Evolutionary conservation across 2,113 vertebrate species (phyloP).

Genomic region (Guaruba guarouba): DNA sequence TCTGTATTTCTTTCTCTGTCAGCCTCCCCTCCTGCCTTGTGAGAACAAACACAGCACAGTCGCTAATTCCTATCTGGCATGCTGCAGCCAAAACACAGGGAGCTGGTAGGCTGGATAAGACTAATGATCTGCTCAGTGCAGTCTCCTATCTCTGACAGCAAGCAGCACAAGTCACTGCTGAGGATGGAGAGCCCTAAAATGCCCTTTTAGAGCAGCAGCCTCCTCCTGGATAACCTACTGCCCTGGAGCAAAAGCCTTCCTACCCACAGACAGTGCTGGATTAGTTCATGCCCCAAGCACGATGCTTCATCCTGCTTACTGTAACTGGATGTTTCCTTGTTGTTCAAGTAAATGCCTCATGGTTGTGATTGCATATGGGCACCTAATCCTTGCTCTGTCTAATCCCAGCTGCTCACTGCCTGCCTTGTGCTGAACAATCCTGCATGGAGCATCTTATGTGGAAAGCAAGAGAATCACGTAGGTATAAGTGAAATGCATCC

Average conservation of each 20-base stretch:
- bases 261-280: neutral
- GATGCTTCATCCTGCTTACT: neutral
- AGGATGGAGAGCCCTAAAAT: neutral
- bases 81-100: conserved; percentile 30
- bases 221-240: neutral
- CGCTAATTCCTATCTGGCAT: neutral
- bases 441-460: fast-evolving
- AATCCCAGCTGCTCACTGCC: neutral
- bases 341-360: neutral
- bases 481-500: neutral
- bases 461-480: neutral
- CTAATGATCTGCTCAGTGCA: neutral
- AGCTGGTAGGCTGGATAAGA: neutral
- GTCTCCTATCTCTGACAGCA: neutral
- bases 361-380: neutral
- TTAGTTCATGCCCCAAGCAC: neutral
- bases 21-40: neutral
- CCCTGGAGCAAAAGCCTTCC: neutral
- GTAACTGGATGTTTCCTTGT: neutral
- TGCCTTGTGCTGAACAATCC: neutral
- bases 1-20: neutral
- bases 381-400: neutral
- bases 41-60: conserved; percentile 26
- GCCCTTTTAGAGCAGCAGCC: neutral
- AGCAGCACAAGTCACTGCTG: neutral